Conservation (phyloP, 2,113 vertebrate species). For the Salminus brasiliensis region DNA sequence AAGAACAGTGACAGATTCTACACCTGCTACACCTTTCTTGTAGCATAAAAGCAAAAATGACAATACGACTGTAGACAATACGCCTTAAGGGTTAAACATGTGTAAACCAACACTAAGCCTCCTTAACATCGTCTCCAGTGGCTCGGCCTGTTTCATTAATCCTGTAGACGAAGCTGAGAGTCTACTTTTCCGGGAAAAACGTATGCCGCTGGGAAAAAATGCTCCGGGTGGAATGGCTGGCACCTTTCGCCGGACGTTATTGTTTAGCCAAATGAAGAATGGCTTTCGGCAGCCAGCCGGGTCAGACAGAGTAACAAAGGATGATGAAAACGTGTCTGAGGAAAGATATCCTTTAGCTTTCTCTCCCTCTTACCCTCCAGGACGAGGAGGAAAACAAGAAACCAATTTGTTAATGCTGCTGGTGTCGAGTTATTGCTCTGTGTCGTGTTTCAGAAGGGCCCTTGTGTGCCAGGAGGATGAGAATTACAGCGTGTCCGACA, state of each 20-base stretch:
- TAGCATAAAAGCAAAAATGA: no score
- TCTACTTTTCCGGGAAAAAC: background rate
- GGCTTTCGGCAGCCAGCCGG: slow-evolving; percentile 61
- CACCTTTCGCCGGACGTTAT: slow-evolving; percentile 68
- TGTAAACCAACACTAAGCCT: background rate
- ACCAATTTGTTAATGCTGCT: slow-evolving; percentile 65
- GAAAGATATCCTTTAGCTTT: slow-evolving; percentile 66
- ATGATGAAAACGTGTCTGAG: slow-evolving; percentile 74
- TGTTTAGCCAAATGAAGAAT: slow-evolving; percentile 75
- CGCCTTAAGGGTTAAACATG: background rate
- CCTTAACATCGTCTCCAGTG: background rate
- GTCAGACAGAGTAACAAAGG: slow-evolving; percentile 72
- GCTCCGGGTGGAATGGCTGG: slow-evolving; percentile 51
- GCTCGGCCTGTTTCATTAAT: background rate
- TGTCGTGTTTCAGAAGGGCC: slow-evolving; percentile 58
- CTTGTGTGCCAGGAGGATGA: slow-evolving; percentile 49
- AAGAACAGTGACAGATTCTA: no score
- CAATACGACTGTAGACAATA: no score
- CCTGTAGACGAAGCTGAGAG: background rate
- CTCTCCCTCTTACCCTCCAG: background rate
- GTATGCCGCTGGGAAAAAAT: background rate
- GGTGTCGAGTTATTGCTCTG: slow-evolving; percentile 62
- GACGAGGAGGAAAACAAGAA: slow-evolving; percentile 60
- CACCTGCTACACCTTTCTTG: no score
- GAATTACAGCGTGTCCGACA: slow-evolving; percentile 72